phyloP scores from a whole-genome alignment of 53 echinoderm and acorn worm species.

The Temnopleurus reevesii region DNA sequence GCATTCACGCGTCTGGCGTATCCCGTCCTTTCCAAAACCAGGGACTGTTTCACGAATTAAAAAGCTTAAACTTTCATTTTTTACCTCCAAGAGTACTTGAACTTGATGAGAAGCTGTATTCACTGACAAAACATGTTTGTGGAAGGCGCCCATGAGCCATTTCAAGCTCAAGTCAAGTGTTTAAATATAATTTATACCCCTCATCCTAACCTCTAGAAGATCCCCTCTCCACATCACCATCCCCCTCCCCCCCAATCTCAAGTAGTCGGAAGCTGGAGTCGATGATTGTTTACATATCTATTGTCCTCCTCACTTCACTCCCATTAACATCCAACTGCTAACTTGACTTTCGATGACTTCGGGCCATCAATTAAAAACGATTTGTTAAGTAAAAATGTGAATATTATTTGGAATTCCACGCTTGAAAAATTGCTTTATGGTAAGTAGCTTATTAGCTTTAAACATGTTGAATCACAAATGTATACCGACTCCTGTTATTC shows the following conservation, averaged over 20 bases:
- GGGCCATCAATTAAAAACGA: constrained; percentile 2
- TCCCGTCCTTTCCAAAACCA: background rate
- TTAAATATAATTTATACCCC: constrained; percentile 12
- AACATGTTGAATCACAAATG: too few relatives aligned
- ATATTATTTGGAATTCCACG: too few relatives aligned
- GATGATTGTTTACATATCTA: constrained; percentile 18
- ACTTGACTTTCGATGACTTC: constrained; percentile 15
- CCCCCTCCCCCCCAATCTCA: background rate
- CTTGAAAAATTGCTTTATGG: too few relatives aligned
- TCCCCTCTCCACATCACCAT: background rate
- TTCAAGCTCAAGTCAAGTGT: constrained; percentile 4
- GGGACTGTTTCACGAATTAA: too few relatives aligned
- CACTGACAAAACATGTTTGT: too few relatives aligned
- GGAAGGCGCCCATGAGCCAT: background rate
- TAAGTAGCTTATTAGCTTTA: too few relatives aligned
- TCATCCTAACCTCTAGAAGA: background rate
- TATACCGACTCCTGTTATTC: too few relatives aligned
- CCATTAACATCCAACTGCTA: background rate
- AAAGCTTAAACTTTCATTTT: too few relatives aligned
- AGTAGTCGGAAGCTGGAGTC: constrained; percentile 9
- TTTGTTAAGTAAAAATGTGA: constrained; percentile 20
- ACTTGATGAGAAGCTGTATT: too few relatives aligned
- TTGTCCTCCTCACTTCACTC: constrained; percentile 29
- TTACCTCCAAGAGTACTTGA: too few relatives aligned
- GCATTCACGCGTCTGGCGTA: background rate